Evolutionary conservation across 2,888 invertebrate species (phyloP).

Genomic region (Mythimna vitellina): DNA sequence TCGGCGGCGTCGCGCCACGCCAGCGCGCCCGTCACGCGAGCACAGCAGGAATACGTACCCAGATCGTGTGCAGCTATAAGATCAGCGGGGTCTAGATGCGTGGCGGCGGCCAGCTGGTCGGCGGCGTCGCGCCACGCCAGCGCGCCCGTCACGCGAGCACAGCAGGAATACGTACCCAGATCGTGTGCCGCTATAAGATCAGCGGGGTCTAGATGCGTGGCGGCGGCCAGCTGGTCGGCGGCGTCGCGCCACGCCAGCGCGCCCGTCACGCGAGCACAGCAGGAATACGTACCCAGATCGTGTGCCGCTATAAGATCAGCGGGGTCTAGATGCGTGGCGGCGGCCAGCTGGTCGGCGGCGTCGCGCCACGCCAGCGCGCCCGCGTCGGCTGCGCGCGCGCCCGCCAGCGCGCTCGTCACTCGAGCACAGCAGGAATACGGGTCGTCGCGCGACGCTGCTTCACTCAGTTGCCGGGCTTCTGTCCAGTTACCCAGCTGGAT

Average conservation of each 20-base stretch:
- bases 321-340: slow-evolving; percentile 86
- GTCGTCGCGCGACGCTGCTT: slow-evolving; percentile 83
- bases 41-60: slow-evolving; percentile 64
- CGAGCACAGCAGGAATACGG: slow-evolving; percentile 86
- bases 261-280: slow-evolving; percentile 1
- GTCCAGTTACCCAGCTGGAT: slow-evolving; percentile 81
- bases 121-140: slow-evolving; percentile 67
- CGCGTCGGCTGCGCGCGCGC: slow-evolving; percentile 34
- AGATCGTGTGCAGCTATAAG: slow-evolving; percentile 83
- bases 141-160: slow-evolving; percentile 12
- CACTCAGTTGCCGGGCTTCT: slow-evolving; percentile 81
- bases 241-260: slow-evolving; percentile 62
- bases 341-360: slow-evolving; percentile 76
- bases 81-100: slow-evolving; percentile 85
- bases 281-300: slow-evolving; percentile 73
- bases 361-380: slow-evolving; percentile 49
- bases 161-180: slow-evolving; percentile 68
- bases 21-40: slow-evolving; percentile 19
- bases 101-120: slow-evolving; percentile 79
- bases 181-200: slow-evolving; percentile 83
- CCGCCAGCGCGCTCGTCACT: slow-evolving; percentile 76
- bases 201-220: slow-evolving; percentile 85
- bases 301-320: slow-evolving; percentile 84
- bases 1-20: slow-evolving; percentile 69
- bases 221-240: slow-evolving; percentile 78